Evolutionary conservation across 2,797 vertebrate species (phyloP).

Genomic region (Thaleichthys pacificus): DNA sequence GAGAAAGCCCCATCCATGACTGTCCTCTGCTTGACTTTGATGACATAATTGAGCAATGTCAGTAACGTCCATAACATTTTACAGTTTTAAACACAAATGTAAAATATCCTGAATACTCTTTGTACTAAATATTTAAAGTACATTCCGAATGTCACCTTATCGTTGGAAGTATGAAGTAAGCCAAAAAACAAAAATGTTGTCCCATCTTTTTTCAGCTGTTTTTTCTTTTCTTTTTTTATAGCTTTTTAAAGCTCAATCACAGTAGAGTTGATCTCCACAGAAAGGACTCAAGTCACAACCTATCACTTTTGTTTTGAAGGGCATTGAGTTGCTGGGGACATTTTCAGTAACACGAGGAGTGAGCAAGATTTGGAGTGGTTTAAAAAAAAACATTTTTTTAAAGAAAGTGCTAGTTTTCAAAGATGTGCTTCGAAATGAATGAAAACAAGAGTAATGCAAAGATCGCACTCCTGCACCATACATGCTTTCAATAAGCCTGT

Average conservation of each 20-base stretch:
- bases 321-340: background rate
- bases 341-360: slow-evolving; percentile 5
- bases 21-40: slow-evolving; percentile 32
- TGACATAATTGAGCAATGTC: slow-evolving; percentile 30
- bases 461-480: background rate
- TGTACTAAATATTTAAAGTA: too few relatives aligned
- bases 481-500: background rate
- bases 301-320: background rate
- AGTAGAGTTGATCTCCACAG: background rate
- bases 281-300: background rate
- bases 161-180: too few relatives aligned
- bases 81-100: slow-evolving; percentile 2
- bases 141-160: too few relatives aligned
- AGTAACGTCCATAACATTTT: slow-evolving; percentile 27
- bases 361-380: slow-evolving; percentile 40
- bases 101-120: too few relatives aligned
- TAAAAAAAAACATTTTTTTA: slow-evolving; percentile 13
- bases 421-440: slow-evolving; percentile 29
- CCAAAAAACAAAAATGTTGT: too few relatives aligned
- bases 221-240: too few relatives aligned
- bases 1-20: slow-evolving; percentile 25
- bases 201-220: too few relatives aligned
- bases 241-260: background rate
- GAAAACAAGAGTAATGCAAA: slow-evolving; percentile 6
- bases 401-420: slow-evolving; percentile 59